Evolutionary conservation across 2,113 vertebrate species (phyloP).

Genomic region (Pantherophis guttatus): DNA sequence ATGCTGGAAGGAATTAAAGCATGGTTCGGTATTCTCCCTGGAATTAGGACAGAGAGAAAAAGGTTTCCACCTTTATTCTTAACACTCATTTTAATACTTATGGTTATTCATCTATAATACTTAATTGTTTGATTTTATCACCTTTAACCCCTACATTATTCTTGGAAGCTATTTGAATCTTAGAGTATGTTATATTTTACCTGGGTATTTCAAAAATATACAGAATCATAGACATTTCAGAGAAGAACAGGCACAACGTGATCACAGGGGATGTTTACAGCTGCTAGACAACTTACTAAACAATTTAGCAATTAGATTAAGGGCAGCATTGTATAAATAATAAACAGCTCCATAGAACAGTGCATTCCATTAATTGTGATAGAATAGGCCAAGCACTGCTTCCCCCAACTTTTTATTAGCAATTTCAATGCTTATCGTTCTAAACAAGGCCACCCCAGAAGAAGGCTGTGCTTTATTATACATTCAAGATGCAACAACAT

Average conservation of each 20-base stretch:
- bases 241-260: neutral
- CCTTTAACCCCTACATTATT: conserved; percentile 2
- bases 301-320: neutral
- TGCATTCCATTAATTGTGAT: neutral
- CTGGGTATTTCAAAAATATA: conserved; percentile 25
- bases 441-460: neutral
- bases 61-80: conserved; percentile 18
- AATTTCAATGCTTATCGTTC: neutral
- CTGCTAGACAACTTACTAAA: neutral
- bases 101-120: conserved; percentile 20
- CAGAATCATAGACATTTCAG: neutral
- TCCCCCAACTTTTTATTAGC: neutral
- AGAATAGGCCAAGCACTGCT: neutral
- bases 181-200: conserved; percentile 34
- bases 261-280: neutral
- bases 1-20: conserved; percentile 38
- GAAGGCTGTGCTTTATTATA: neutral
- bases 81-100: neutral
- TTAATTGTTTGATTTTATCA: conserved; percentile 27
- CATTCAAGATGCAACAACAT: neutral
- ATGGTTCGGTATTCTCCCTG: conserved; percentile 34
- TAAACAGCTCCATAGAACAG: neutral
- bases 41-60: neutral
- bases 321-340: neutral
- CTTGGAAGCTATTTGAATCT: conserved; percentile 38